Evolutionary conservation across 1,140 invertebrate species (phyloP), one percentile per base, ranked within the genome.

Genomic region (Holotrichia oblita): DNA sequence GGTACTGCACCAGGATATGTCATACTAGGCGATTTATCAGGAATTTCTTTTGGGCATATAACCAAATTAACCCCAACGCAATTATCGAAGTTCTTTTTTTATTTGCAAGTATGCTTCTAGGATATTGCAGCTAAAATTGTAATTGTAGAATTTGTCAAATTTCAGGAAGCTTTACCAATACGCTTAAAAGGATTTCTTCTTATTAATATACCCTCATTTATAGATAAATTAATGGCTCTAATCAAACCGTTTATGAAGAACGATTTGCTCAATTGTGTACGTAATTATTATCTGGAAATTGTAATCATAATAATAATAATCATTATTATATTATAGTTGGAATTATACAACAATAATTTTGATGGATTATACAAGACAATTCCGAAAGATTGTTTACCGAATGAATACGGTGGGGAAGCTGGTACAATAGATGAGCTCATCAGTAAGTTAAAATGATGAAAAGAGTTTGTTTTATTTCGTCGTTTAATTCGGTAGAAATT

Each of bases 191-290:
- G 89, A 0, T 85, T 94, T 0, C 92, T 94, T 83, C 92, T 93
- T 77, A 87, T 94, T 64, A 93, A 93, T 80, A 90, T 91, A 22
- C 91, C 91, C 0, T 85, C 89, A 0, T 91, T 93, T 64, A 90
- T 94, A 87, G 93, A 94, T 81, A 91, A 91, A 81, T 87, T 93
- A 20, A 82, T 94, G 83, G 89, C 89, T 27, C 80, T 94, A 69
- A 88, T 94, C 84, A 92, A 88, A 81, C 93, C 93, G 0, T 93
- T 94, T 76, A 90, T 94, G 87, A 93, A 92, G 80, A 93, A 92
- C 75, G 88, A 92, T 22, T 83, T 94, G 3, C 80, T 90, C 17
- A 89, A 90, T 24, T 88, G 92, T 80, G 83, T 85, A 83, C 75
- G 40, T 41, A 40, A n/a, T 41, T 9, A 8, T 59, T n/a, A 20